phyloP scores from a whole-genome alignment of 2,888 invertebrate genomes.

The Muschampia plurimacula region DNA sequence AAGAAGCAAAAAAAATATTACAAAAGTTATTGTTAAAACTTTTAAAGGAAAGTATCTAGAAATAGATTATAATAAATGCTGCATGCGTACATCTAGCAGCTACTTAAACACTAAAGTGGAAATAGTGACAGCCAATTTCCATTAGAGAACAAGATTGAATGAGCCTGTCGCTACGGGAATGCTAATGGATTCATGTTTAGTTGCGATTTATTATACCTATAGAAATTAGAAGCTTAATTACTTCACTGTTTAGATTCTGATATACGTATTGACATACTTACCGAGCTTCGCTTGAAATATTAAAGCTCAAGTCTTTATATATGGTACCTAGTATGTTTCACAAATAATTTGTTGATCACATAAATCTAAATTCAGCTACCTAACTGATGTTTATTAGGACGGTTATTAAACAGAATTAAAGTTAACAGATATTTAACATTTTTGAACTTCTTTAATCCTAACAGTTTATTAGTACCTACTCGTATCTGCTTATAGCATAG shows the following conservation, averaged over 20 bases:
- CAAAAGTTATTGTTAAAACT: neutral
- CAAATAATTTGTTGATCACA: no score
- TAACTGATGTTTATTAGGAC: no score
- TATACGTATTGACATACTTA: no score
- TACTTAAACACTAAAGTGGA: constrained; percentile 24
- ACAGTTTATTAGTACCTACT: no score
- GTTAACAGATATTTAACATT: no score
- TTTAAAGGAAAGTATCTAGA: neutral
- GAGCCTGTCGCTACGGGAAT: constrained; percentile 25
- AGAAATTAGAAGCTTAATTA: neutral
- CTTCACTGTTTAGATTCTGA: neutral
- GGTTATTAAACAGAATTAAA: no score
- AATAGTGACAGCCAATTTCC: constrained; percentile 33
- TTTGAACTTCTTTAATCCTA: no score
- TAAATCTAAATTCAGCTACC: no score
- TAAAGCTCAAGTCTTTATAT: no score
- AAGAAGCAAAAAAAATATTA: neutral
- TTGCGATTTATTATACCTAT: constrained; percentile 10
- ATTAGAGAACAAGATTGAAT: constrained; percentile 36
- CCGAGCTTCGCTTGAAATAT: no score
- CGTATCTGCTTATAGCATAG: no score
- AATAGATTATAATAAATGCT: constrained; percentile 17
- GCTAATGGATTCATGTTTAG: constrained; percentile 29
- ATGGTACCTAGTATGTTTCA: no score
- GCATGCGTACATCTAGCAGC: constrained; percentile 12